Evolutionary conservation across 2,888 invertebrate genomes (phyloP), one percentile per base, ranked within the genome.

Genomic region (Eupithecia subumbrata): DNA sequence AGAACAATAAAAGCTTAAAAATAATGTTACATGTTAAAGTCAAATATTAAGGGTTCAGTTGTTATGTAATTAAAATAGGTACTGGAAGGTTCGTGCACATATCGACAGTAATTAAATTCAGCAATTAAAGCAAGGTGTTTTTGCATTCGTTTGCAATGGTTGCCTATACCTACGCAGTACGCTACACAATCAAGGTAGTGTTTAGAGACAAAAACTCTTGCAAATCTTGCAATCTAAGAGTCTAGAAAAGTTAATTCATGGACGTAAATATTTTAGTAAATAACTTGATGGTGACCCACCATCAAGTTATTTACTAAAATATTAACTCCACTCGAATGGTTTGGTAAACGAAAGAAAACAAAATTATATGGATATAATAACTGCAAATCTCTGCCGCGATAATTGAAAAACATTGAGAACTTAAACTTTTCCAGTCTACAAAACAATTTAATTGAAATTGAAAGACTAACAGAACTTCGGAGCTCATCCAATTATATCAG

Each of bases 401-500:
- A 43, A 40, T 67, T 43, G 40, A 43, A 67, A 22, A 40, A 14
- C 43, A 68, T 40, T 22, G 43, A 68, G 68, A 68, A 45, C 43
- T 68, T 25, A 43, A 22, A 40, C 43, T 67, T 72, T 69, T 64
- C 63, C 60, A 73, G 66, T 16, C 43, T 64, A 16, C 69, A 18
- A 69, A 73, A 71, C 74, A 72, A 45, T 34, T 77, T 60, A 34
- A 77, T 72, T 66, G 71, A 56, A 73, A 69, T 25, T 78, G 80
- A 74, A 77, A 81, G 77, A 76, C 71, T 76, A 76, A 74, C 75
- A 71, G 76, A 78, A 78, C 73, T 74, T 68, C 63, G 64, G 52
- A 72, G 73, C 69, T 78, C 71, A 74, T 82, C 71, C 78, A 76
- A 79, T 77, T 79, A 78, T 76, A 73, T 48, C 76, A 76, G 71